A percentile compares a stretch with the other conserved stretches of the same genome.
Evolutionary conservation across 2,113 vertebrate species (phyloP).

Genomic region (Ochotona princeps): DNA sequence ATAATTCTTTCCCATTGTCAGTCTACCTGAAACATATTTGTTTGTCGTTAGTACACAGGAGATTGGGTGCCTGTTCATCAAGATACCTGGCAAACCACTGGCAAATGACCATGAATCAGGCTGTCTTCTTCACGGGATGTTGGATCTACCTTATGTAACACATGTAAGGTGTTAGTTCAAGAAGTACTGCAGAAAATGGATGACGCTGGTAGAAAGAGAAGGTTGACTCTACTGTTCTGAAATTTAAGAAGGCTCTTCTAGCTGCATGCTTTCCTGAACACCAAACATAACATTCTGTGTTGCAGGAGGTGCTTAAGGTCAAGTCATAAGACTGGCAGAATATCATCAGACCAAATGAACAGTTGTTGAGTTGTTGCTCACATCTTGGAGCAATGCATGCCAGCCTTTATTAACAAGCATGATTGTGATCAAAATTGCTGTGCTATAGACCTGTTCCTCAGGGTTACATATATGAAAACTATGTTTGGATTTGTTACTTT

Average conservation of each 20-base stretch:
- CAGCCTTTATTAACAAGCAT: neutral
- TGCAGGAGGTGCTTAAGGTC: neutral
- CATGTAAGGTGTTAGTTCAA: slow-evolving; percentile 28
- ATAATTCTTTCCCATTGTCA: slow-evolving; percentile 50
- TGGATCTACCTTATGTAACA: neutral
- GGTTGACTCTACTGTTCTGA: slow-evolving; percentile 48
- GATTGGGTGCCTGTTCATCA: slow-evolving; percentile 71
- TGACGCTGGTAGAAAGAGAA: slow-evolving; percentile 6
- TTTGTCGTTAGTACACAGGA: slow-evolving; percentile 53
- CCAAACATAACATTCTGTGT: slow-evolving; percentile 55
- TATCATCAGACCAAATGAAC: slow-evolving; percentile 46
- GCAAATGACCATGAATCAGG: slow-evolving; percentile 56
- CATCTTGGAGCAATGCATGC: neutral
- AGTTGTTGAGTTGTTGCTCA: slow-evolving; percentile 16
- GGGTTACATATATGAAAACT: neutral
- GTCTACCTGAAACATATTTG: slow-evolving; percentile 17
- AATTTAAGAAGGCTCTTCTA: slow-evolving; percentile 17
- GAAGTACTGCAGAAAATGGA: neutral
- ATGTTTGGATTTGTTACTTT: slow-evolving; percentile 11
- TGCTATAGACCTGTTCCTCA: neutral
- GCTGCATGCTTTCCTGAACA: slow-evolving; percentile 35
- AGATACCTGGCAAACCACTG: slow-evolving; percentile 62
- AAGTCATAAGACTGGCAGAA: slow-evolving; percentile 27
- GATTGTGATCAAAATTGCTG: neutral
- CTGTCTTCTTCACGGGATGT: neutral